Evolutionary conservation across 2,888 invertebrate genomes (phyloP).

Genomic region (Euproctis similis): DNA sequence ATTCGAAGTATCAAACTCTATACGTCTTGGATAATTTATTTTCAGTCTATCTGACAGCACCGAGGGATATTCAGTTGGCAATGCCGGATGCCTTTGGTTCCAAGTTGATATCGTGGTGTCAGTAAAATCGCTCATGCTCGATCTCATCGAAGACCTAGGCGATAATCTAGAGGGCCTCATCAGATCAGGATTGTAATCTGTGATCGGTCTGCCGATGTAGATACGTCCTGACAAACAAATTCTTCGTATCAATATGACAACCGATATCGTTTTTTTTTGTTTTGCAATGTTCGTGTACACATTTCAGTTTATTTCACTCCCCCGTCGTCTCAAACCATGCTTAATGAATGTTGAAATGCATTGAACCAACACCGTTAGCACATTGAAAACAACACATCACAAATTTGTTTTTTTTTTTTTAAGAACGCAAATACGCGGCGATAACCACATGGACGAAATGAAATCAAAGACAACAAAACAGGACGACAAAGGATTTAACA

Average conservation of each 20-base stretch:
- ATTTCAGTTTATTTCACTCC: constrained; percentile 72
- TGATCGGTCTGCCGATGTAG: constrained; percentile 60
- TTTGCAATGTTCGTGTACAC: too few relatives aligned
- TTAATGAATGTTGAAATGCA: constrained; percentile 30
- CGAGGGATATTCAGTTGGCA: constrained; percentile 57
- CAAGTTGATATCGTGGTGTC: constrained; percentile 70
- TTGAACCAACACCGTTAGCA: constrained; percentile 57
- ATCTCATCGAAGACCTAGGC: constrained; percentile 63
- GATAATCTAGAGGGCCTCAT: constrained; percentile 53
- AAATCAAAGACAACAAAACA: not conserved
- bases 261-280: too few relatives aligned
- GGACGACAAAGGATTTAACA: constrained; percentile 22
- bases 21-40: constrained; percentile 49
- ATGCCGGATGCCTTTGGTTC: constrained; percentile 55
- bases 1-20: constrained; percentile 62
- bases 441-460: constrained; percentile 2
- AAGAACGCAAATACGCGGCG: constrained; percentile 22
- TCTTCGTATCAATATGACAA: constrained; percentile 26
- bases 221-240: constrained; percentile 51
- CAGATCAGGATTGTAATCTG: constrained; percentile 65
- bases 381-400: constrained; percentile 45
- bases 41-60: constrained; percentile 62
- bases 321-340: constrained; percentile 43
- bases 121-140: constrained; percentile 69
- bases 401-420: constrained; percentile 22